Conservation (phyloP, 2,113 vertebrate genomes). For the Megaleporinus macrocephalus region DNA sequence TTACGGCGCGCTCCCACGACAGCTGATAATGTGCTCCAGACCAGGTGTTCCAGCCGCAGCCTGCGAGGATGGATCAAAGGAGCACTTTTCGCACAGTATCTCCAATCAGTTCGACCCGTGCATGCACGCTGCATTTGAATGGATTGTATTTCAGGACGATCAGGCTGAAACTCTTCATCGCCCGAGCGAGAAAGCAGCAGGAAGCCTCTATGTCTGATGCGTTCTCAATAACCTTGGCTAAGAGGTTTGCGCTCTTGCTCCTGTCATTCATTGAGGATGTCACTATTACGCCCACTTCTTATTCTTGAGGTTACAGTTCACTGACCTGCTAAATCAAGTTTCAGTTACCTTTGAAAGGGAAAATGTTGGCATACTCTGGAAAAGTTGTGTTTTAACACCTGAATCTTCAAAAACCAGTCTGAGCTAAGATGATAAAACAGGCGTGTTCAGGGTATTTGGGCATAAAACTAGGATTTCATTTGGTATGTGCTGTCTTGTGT, state of each 20-base stretch:
- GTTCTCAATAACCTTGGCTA: not conserved
- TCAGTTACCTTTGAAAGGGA: not conserved
- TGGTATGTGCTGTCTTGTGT: too few relatives aligned
- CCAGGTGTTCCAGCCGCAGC: slow-evolving; percentile 41
- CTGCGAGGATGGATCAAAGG: slow-evolving; percentile 9
- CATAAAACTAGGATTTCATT: too few relatives aligned
- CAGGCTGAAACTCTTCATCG: not conserved
- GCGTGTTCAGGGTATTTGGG: too few relatives aligned
- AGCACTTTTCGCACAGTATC: not conserved
- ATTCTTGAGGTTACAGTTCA: not conserved
- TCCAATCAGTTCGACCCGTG: not conserved
- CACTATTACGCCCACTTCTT: not conserved
- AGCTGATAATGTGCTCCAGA: slow-evolving; percentile 48
- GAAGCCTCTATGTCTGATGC: not conserved
- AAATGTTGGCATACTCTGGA: not conserved
- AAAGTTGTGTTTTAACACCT: too few relatives aligned
- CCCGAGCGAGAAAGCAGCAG: not conserved
- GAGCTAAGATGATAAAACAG: too few relatives aligned
- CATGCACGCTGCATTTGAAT: not conserved
- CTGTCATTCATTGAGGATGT: not conserved
- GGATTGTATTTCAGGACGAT: not conserved
- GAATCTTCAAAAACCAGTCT: too few relatives aligned
- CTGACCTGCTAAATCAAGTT: not conserved
- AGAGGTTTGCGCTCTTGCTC: not conserved
- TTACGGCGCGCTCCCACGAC: slow-evolving; percentile 40